Evolutionary conservation across 2,113 vertebrate species (phyloP), one percentile per base, ranked within the genome.

Genomic region (Seriola dumerili): DNA sequence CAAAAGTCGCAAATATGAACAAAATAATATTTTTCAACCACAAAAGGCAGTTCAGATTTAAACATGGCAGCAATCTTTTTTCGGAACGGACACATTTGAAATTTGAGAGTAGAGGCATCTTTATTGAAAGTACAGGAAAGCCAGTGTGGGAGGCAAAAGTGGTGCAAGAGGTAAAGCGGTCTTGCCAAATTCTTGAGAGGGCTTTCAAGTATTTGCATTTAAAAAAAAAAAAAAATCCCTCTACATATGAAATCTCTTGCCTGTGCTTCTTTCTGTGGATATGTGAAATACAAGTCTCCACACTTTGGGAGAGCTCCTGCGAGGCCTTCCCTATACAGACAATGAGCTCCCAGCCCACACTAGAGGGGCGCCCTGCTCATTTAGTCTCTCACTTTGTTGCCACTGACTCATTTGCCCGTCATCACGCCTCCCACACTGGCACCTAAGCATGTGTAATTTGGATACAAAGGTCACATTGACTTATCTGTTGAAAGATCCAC

Each of bases 401-500:
- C 17, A 64, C 48, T 81, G 75, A 85, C 32, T 90, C 77, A 85
- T 77, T 52, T 66, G 48, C 52, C 71, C n/a, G 17, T 29, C 40
- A 25, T 42, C 52, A 38, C 76, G 11, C 79, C 79, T 52, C 72
- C 89, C 70, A 74, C 72, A 21, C 23, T 58, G 71, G 67, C 80
- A 83, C 78, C 64, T 72, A 19, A 32, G n/a, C 25, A 25, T 67
- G 61, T 59, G 65, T 64, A 32, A 82, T 81, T 84, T 67, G 13
- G 76, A 87, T 83, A 59, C 90, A 94, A 94, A 93, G 92, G 87
- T 87, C 85, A 85, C 17, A 52, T 80, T 89, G 62, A 64, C 72
- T 85, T 81, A 80, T 78, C 69, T 50, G 80, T 25, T 25, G 44
- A 64, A 74, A 65, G 63, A 80, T 69, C 64, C 11, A 8, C 14